Percentiles rank a stretch among this genome's conserved stretches.
Conservation (phyloP, 92 coral and sea anemone species). For the Epizoanthus fatuus region DNA sequence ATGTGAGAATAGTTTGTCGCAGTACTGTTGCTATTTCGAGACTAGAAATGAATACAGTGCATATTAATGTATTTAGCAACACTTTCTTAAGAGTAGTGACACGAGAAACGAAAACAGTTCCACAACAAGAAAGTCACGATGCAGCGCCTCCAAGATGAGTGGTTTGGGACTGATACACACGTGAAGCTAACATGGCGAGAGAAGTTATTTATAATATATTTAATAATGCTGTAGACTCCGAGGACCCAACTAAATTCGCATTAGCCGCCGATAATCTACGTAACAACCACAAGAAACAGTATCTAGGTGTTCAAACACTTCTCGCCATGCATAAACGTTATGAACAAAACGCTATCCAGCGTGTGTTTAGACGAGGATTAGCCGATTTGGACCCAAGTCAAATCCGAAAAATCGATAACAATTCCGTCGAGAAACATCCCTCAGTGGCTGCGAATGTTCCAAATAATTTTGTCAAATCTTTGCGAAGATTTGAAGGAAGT, state of each 20-base stretch:
- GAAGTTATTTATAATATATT: background rate
- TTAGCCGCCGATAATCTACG: background rate
- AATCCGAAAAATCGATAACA: background rate
- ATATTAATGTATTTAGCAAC: background rate
- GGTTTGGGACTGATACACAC: background rate
- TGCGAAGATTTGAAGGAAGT: constrained; percentile 17
- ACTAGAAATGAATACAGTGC: background rate
- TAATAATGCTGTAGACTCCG: background rate
- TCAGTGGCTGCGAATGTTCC: background rate
- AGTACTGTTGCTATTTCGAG: background rate
- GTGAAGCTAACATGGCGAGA: background rate
- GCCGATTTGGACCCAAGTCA: constrained; percentile 45
- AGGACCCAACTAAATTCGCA: background rate
- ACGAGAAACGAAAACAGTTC: background rate
- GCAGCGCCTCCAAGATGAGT: background rate
- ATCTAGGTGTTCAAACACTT: constrained; percentile 54
- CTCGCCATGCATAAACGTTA: constrained; percentile 81
- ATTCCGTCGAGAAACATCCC: constrained; percentile 3
- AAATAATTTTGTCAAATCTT: constrained; percentile 11
- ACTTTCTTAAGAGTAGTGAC: background rate
- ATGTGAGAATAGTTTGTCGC: background rate
- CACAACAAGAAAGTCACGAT: background rate
- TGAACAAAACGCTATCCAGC: constrained; percentile 83
- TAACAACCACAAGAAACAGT: constrained; percentile 12
- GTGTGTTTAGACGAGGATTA: constrained; percentile 75